These are phyloP conservation scores for Cataglyphis altisquamis DNA, from an alignment of 2,888 invertebrate genomes.

Conservation along the genomic window DNA sequence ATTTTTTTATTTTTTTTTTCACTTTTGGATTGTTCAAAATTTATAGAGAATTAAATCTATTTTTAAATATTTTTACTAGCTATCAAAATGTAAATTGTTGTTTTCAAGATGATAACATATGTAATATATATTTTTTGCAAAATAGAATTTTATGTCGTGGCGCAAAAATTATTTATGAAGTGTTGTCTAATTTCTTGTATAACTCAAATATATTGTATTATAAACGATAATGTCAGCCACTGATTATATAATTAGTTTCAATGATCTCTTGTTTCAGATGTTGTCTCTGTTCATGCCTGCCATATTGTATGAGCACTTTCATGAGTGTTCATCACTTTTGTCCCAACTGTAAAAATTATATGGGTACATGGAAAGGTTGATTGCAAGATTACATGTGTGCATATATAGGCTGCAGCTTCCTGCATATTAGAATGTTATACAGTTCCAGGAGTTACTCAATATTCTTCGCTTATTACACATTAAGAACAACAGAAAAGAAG, in stretches of 20 bases:
- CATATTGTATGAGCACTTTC: slow-evolving; percentile 87
- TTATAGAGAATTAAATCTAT: neutral
- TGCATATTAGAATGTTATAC: slow-evolving; percentile 54
- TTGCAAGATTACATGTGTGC: slow-evolving; percentile 26
- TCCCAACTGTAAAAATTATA: slow-evolving; percentile 86
- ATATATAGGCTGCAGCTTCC: slow-evolving; percentile 38
- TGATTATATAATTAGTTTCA: neutral
- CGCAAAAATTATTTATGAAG: neutral
- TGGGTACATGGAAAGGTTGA: slow-evolving; percentile 86
- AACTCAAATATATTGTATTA: neutral
- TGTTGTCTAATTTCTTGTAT: neutral
- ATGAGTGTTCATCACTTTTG: slow-evolving; percentile 87
- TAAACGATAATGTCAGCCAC: neutral
- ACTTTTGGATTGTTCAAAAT: neutral
- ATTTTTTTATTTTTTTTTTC: slow-evolving; percentile 1
- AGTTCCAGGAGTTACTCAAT: slow-evolving; percentile 49
- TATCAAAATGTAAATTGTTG: neutral
- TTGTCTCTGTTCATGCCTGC: slow-evolving; percentile 87
- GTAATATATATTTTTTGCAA: neutral
- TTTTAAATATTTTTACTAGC: neutral
- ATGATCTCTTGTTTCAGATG: slow-evolving; percentile 83
- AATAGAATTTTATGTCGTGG: neutral
- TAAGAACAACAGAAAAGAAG: slow-evolving; percentile 44
- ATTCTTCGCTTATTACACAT: slow-evolving; percentile 49
- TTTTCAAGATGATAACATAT: neutral